Percentiles rank a stretch among this genome's conserved stretches.
Conservation (phyloP, 2,797 vertebrate genomes). For the Macropus fuliginosus region DNA sequence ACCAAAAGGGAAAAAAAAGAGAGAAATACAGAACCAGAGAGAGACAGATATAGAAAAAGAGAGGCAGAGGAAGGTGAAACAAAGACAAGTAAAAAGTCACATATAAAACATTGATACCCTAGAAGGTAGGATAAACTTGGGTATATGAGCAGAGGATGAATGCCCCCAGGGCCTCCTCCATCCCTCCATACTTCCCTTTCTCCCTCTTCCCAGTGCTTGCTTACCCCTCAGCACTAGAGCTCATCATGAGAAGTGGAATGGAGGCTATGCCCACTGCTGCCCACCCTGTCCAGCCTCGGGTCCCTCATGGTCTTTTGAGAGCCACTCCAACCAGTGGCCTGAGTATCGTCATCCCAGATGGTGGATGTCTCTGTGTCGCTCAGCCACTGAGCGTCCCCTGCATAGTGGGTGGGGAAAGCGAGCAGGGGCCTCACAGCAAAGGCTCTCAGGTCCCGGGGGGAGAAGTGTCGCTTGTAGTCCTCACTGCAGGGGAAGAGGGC, state of each 20-base stretch:
- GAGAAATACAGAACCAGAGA: not conserved
- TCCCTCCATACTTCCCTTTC: not conserved
- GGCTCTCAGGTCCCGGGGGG: conserved; percentile 90
- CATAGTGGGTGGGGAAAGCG: conserved; percentile 94
- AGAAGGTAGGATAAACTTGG: not conserved
- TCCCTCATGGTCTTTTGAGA: conserved; percentile 94
- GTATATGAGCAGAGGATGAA: not conserved
- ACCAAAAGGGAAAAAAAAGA: not conserved
- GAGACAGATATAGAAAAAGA: not conserved
- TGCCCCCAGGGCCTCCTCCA: not conserved
- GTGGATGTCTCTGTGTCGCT: conserved; percentile 99
- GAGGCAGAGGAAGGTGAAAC: not conserved
- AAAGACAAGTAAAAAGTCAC: not conserved
- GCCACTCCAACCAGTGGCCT: conserved; percentile 91
- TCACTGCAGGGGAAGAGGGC: conserved; percentile 84
- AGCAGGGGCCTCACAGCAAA: conserved; percentile 93
- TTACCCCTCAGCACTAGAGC: conserved; percentile 85
- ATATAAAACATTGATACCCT: not conserved
- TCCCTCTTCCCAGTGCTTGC: not conserved
- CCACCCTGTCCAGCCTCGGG: conserved; percentile 57
- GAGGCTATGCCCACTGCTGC: conserved; percentile 79
- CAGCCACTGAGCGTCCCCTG: conserved; percentile 93
- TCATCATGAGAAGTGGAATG: conserved; percentile 88
- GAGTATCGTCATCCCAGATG: conserved; percentile 93
- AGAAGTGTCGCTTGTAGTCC: conserved; percentile 93